Conservation (phyloP, 2,888 invertebrate species). For the Malacosoma neustria region DNA sequence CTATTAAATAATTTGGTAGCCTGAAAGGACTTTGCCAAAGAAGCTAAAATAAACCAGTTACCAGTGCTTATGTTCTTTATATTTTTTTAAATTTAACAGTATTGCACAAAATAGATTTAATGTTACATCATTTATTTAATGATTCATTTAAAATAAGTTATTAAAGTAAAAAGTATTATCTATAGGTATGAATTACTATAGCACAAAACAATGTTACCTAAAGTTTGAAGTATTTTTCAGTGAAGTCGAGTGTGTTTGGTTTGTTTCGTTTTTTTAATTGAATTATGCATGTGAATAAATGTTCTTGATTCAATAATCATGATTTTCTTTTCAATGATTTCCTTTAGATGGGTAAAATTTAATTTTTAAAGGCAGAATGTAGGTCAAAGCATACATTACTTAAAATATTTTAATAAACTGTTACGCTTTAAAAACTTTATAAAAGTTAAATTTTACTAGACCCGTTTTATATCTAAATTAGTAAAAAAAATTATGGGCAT, state of each 20-base stretch:
- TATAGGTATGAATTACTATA: conserved; percentile 21
- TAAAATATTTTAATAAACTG: too few relatives aligned
- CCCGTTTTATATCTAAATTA: too few relatives aligned
- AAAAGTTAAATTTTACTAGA: too few relatives aligned
- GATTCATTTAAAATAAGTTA: too few relatives aligned
- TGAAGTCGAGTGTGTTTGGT: conserved; percentile 64
- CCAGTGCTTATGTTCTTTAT: conserved; percentile 5
- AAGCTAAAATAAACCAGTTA: conserved; percentile 6
- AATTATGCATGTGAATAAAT: conserved; percentile 70
- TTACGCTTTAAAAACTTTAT: too few relatives aligned
- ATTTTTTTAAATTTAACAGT: too few relatives aligned
- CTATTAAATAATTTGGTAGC: not conserved
- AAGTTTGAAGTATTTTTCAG: conserved; percentile 49
- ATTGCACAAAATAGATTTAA: too few relatives aligned
- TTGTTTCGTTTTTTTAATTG: conserved; percentile 58
- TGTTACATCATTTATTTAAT: too few relatives aligned
- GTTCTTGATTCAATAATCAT: conserved; percentile 51
- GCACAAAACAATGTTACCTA: conserved; percentile 38
- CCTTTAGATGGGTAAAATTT: conserved; percentile 4
- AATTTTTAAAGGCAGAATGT: too few relatives aligned
- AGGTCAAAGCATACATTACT: too few relatives aligned
- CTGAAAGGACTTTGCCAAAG: not conserved
- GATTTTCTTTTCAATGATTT: conserved; percentile 24
- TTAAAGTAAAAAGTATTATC: too few relatives aligned
- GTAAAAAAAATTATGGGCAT: too few relatives aligned